These are phyloP conservation scores for Sicus ferrugineus DNA, from an alignment of 2,888 invertebrate genomes.

Conservation along the genomic window DNA sequence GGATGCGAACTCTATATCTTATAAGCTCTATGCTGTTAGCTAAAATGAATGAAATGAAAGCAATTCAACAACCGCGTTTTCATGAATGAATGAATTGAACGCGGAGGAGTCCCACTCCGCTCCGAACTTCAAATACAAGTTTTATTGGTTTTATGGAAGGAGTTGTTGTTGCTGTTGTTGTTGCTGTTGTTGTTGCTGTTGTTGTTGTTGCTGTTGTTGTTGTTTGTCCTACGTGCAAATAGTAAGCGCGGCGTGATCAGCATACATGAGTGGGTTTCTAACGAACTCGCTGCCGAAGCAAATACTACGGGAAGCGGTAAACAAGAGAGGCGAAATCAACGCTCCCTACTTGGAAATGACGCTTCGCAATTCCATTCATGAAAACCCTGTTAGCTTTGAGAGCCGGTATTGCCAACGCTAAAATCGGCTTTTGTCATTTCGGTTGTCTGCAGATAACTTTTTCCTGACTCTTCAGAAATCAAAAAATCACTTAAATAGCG, in stretches of 20 bases:
- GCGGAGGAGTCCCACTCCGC: slow-evolving; percentile 20
- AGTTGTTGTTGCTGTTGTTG: neutral
- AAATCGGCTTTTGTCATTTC: too few relatives aligned
- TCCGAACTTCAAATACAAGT: slow-evolving; percentile 2
- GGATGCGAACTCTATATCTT: too few relatives aligned
- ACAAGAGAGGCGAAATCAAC: neutral
- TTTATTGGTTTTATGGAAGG: too few relatives aligned
- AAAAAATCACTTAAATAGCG: too few relatives aligned
- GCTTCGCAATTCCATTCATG: neutral
- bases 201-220: neutral
- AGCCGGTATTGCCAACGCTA: slow-evolving; percentile 6
- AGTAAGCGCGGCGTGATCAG: slow-evolving; percentile 22
- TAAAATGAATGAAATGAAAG: neutral
- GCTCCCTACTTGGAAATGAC: neutral
- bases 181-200: neutral
- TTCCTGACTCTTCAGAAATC: too few relatives aligned
- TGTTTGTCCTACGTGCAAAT: neutral
- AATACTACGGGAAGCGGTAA: neutral
- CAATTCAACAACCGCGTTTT: slow-evolving; percentile 14
- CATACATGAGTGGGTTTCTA: slow-evolving; percentile 27
- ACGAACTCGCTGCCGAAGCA: slow-evolving; percentile 5
- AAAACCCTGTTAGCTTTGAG: neutral
- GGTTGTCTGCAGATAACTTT: too few relatives aligned
- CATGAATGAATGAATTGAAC: slow-evolving; percentile 22
- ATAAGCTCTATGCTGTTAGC: too few relatives aligned